These are phyloP conservation scores for Uromys caudimaculatus DNA, from an alignment of 2,797 vertebrate species.

Conservation along the genomic window DNA sequence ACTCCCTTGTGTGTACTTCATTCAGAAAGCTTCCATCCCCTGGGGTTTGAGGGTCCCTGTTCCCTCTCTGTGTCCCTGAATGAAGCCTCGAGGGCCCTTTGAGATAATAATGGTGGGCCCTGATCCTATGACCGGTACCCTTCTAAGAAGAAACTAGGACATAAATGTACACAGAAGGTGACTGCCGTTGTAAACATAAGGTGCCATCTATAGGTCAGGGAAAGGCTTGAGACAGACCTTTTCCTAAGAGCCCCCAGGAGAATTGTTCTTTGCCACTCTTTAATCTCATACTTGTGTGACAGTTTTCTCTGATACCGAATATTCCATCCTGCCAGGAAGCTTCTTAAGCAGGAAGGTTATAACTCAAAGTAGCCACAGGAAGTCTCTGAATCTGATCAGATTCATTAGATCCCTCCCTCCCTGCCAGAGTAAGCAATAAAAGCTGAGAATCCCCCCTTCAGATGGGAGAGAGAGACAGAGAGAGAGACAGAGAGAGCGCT, in stretches of 20 bases:
- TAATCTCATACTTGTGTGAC: background rate
- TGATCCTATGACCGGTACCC: background rate
- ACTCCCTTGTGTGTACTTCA: too few species aligned
- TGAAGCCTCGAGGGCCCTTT: too few species aligned
- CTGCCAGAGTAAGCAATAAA: background rate
- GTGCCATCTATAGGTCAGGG: too few species aligned
- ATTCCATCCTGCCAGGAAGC: background rate
- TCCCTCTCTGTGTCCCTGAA: too few species aligned
- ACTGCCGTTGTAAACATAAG: background rate
- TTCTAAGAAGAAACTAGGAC: background rate
- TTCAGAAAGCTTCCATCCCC: too few species aligned
- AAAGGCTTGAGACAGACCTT: background rate
- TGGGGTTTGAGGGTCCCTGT: too few species aligned
- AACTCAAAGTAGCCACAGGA: background rate
- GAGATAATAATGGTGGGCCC: background rate
- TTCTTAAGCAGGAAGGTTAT: background rate
- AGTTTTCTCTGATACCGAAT: background rate
- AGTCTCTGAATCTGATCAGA: background rate
- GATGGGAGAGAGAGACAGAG: too few species aligned
- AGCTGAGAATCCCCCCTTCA: background rate
- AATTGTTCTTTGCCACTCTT: background rate
- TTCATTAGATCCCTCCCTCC: background rate
- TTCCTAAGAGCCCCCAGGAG: background rate
- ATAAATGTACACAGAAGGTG: background rate
- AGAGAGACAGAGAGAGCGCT: background rate